Evolutionary conservation across 2,888 invertebrate genomes (phyloP), one percentile per base, ranked within the genome.

Genomic region (Toxonevra muliebris): DNA sequence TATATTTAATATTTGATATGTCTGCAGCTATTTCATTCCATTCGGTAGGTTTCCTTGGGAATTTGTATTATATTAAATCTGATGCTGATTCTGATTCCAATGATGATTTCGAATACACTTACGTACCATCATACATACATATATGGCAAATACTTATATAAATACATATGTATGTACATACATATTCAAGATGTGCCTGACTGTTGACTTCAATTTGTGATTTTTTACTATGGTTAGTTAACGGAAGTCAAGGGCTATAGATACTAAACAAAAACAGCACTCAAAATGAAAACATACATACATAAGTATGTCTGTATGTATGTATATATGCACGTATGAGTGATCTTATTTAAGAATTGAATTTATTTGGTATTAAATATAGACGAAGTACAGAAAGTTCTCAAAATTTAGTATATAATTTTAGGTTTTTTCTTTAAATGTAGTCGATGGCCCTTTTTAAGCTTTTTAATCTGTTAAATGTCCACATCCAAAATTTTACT

Each of bases 61-160:
- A 65, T 67, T 69, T 62, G 67, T 74, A 75, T 78, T 76, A 76
- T 75, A 77, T 75, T 76, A 79, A 80, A 78, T 77, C 78, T 73
- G 74, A 76, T 67, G 64, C 65, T 54, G 53, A 17, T 59, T 10
- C 58, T 41, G 41, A 43, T 20, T 41, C 19, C 19, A 42, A 10
- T 61, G 58, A 48, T 40, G 30, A 30, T 57, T 41, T 55, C 4
- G 10, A 41, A 61, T 19, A 61, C 45, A 17, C 15, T 55, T 48
- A 40, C 13, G 17, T 17, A 17, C 17, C 10, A 40, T 55, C 57
- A 59, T 42, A 20, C 42, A 13, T 13, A 61, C 66, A 69, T 52
- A 59, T 55, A 66, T 48, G 41, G 13, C 45, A 48, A 7, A 60
- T 59, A 65, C 57, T 40, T 55, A 65, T 1, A 48, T 40, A 71